Base-by-base conservation (phyloP, 1,140 invertebrate genomes). In the Brachionus paranguensis region DNA sequence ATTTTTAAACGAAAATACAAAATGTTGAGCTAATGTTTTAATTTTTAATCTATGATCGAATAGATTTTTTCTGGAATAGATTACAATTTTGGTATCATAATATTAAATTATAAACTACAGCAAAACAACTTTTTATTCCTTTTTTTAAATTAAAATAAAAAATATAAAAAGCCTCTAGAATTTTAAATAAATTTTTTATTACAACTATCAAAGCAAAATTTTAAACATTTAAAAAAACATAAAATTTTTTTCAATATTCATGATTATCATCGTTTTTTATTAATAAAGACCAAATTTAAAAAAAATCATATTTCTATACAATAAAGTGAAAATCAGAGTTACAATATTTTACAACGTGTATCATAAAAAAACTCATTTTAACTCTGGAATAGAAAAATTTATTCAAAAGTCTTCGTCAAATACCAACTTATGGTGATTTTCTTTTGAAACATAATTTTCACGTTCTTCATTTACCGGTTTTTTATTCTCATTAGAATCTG, bases 321-420 rank as follows among this genome's bases (percentile, higher is more conserved):
- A 68, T 68, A 68, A 68, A 68, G n/a, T 14, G 10, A 68, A 65
- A 68, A 68, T 7, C 2, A 37, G 33, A 37, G 65, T 41, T 68
- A 68, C 27, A 33, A 68, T 33, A 37, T 41, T 33, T 33, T 33
- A 29, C n/a, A 68, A 68, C 33, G 14, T 33, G 4, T 33, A 33
- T 68, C 65, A 68, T 68, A 33, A 68, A 14, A n/a, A 33, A 68
- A 33, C 12, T 68, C 2, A 68, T 41, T 29, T n/a, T 68, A 37
- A 2, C 53, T 24, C 53, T 60, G 10, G 12, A 37, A 14, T 37
- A 68, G 33, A 68, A 68, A 68, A 33, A 12, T 17, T 74, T 47
- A 29, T 29, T 81, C 24, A 81, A 17, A 81, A 81, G 45, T 81
- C 78, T 81, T 81, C 78, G 29, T 81, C 78, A 68, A 81, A 81